Percentiles rank a stretch among this genome's conserved stretches.
phyloP scores from a whole-genome alignment of 2,797 vertebrate genomes.

The Labroides dimidiatus region DNA sequence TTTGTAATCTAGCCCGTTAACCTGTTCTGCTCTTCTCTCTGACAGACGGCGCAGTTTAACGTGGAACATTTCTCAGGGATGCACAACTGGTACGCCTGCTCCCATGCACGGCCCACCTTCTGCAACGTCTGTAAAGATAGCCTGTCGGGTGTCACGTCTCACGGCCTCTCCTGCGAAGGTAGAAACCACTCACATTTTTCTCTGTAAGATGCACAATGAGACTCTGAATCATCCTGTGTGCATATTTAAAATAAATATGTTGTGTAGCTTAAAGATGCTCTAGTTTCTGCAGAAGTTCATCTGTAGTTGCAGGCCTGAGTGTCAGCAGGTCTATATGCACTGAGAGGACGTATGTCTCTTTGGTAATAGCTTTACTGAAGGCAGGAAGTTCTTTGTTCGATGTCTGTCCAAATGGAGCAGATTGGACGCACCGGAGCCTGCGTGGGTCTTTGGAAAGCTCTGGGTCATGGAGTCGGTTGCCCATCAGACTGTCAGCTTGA shows the following conservation, averaged over 20 bases:
- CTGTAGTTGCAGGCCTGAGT: no score
- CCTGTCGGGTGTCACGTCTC: constrained; percentile 97
- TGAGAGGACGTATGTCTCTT: constrained; percentile 12
- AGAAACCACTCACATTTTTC: constrained; percentile 29
- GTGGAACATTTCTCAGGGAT: constrained; percentile 99
- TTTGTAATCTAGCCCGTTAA: constrained; percentile 65
- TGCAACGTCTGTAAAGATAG: constrained; percentile 99
- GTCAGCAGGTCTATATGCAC: not conserved
- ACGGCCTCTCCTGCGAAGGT: constrained; percentile 99
- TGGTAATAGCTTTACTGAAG: constrained; percentile 9
- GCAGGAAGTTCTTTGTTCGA: constrained; percentile 17
- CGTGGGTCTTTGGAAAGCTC: constrained; percentile 27
- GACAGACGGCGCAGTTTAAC: constrained; percentile 98
- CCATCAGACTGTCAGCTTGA: constrained; percentile 25
- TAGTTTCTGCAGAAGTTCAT: no score
- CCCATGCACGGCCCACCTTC: constrained; percentile 97
- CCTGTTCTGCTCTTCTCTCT: constrained; percentile 87
- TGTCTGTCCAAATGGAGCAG: constrained; percentile 8
- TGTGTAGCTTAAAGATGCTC: no score
- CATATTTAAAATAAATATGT: no score
- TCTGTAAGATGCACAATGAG: no score
- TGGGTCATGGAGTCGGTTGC: constrained; percentile 7
- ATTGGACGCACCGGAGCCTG: constrained; percentile 24
- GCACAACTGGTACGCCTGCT: constrained; percentile 99
- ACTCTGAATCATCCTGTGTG: no score